Percentiles rank a stretch among this genome's conserved stretches.
Conservation (phyloP, 1,140 invertebrate species). For the Polypedilum vanderplanki region DNA sequence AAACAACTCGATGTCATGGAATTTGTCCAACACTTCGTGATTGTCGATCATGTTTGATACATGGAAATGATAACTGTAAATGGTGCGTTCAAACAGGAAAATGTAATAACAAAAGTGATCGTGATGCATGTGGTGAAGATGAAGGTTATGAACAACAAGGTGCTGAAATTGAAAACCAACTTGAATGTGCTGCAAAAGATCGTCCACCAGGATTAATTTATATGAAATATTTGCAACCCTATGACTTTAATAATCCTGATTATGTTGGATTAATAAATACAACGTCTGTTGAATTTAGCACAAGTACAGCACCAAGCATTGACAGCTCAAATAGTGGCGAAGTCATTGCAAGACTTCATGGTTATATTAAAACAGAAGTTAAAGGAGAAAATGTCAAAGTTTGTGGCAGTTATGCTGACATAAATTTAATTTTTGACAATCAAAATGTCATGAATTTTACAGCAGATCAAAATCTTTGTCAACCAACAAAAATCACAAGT, state of each 20-base stretch:
- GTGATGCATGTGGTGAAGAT: constrained; percentile 74
- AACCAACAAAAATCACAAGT: constrained; percentile 33
- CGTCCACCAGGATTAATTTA: constrained; percentile 81
- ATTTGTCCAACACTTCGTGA: constrained; percentile 79
- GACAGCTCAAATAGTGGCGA: constrained; percentile 60
- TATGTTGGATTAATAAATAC: constrained; percentile 75
- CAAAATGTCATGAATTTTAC: constrained; percentile 42
- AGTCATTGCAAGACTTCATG: constrained; percentile 66
- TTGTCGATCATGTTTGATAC: constrained; percentile 81
- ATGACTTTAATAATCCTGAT: constrained; percentile 80
- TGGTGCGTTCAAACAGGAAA: constrained; percentile 89
- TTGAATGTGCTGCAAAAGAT: constrained; percentile 71
- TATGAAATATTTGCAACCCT: constrained; percentile 76
- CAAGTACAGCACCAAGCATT: constrained; percentile 53
- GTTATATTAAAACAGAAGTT: constrained; percentile 67
- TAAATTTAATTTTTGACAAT: constrained; percentile 49
- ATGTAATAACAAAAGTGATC: constrained; percentile 82
- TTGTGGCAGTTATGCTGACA: constrained; percentile 64
- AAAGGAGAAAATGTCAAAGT: constrained; percentile 60
- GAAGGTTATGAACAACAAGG: constrained; percentile 62
- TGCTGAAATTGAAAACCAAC: constrained; percentile 66
- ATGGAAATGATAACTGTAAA: constrained; percentile 69
- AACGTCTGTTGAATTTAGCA: constrained; percentile 69
- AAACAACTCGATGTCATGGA: constrained; percentile 78
- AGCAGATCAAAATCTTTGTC: constrained; percentile 50